Evolutionary conservation across 2,888 invertebrate genomes (phyloP).

Genomic region (Thecocarcelia acutangulata): DNA sequence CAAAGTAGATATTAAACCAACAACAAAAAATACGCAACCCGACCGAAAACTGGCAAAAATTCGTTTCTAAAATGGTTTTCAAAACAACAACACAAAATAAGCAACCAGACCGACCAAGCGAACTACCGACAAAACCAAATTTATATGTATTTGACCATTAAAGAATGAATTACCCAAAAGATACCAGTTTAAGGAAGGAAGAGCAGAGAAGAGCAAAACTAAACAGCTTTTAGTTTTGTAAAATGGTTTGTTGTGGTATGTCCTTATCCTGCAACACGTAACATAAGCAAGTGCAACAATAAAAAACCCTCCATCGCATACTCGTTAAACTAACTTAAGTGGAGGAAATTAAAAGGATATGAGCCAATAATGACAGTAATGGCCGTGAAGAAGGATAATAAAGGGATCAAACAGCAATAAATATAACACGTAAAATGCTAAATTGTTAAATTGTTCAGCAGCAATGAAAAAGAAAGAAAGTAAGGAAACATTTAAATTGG

Average conservation of each 20-base stretch:
- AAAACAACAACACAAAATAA: neutral
- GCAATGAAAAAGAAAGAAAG: neutral
- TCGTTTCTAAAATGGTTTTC: conserved; percentile 16
- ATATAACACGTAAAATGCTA: conserved; percentile 4
- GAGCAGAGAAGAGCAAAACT: neutral
- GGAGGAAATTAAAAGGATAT: conserved; percentile 53
- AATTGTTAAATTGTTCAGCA: conserved; percentile 1
- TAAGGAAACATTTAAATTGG: neutral
- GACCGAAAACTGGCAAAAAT: no score
- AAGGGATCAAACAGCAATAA: conserved; percentile 13
- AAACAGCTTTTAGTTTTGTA: conserved; percentile 32
- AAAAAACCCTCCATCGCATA: conserved; percentile 1
- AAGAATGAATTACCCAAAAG: neutral
- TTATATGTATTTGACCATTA: conserved; percentile 43
- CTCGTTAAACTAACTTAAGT: conserved; percentile 36
- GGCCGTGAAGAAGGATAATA: conserved; percentile 5
- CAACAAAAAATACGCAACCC: no score
- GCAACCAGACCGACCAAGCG: conserved; percentile 6
- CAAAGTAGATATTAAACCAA: no score
- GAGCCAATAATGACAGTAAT: conserved; percentile 31
- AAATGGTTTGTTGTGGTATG: conserved; percentile 23
- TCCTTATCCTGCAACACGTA: neutral
- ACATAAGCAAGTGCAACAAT: neutral
- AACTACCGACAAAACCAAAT: conserved; percentile 32
- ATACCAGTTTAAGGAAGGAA: neutral